Conservation (phyloP, 2,113 vertebrate species). For the Phylloscopus trochiloides region DNA sequence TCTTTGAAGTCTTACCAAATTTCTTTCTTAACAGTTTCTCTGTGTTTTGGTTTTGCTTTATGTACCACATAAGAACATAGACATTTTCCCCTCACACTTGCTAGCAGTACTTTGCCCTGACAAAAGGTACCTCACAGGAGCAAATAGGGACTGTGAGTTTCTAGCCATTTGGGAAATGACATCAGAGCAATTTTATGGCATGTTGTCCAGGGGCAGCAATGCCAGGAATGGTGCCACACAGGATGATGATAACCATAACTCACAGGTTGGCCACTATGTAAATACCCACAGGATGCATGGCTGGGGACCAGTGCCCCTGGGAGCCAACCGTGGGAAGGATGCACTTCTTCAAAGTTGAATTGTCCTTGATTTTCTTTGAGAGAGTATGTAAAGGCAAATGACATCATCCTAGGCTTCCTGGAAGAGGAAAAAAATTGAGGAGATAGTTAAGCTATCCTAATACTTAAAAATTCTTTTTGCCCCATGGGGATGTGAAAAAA, state of each 20-base stretch:
- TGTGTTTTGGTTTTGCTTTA: not conserved
- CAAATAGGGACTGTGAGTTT: not conserved
- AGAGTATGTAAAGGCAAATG: not conserved
- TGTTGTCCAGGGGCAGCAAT: not conserved
- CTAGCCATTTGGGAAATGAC: not conserved
- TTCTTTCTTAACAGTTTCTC: not conserved
- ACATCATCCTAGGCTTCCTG: not conserved
- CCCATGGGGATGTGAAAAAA: conserved; percentile 5
- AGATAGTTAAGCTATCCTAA: not conserved
- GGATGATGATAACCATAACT: not conserved
- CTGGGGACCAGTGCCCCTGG: not conserved
- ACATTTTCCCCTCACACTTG: not conserved
- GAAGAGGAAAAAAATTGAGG: not conserved
- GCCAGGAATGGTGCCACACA: not conserved
- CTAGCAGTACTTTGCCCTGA: not conserved
- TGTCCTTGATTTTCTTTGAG: not conserved
- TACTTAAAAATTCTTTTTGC: not conserved
- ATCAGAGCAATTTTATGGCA: not conserved
- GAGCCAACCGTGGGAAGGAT: not conserved
- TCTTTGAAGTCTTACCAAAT: conserved; percentile 47
- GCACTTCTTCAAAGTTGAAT: not conserved
- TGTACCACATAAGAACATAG: not conserved
- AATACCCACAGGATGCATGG: not conserved
- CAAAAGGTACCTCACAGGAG: not conserved
- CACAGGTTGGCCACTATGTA: not conserved